Conservation (phyloP, 1,140 invertebrate genomes). For the Euura lappo region DNA sequence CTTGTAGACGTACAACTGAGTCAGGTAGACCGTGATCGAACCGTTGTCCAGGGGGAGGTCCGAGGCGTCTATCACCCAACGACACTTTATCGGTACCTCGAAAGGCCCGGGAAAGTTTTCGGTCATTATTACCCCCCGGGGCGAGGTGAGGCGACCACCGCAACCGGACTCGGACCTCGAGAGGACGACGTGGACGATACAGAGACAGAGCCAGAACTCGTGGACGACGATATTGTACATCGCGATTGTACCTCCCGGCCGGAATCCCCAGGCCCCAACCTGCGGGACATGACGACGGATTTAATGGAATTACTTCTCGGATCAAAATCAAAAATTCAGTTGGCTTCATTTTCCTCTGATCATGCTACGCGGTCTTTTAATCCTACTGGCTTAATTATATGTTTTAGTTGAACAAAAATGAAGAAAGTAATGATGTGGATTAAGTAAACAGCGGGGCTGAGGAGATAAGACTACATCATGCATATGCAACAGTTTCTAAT, state of each 20-base stretch:
- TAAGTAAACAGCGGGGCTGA: too few relatives aligned
- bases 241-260: background rate
- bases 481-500: background rate
- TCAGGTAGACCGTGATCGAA: slow-evolving; percentile 85
- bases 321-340: too few relatives aligned
- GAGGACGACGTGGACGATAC: background rate
- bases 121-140: slow-evolving; percentile 76
- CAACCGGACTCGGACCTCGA: slow-evolving; percentile 52
- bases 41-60: slow-evolving; percentile 58
- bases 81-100: slow-evolving; percentile 79
- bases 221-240: background rate
- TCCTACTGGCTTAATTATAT: too few relatives aligned
- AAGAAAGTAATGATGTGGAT: too few relatives aligned
- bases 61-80: slow-evolving; percentile 85
- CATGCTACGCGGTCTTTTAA: too few relatives aligned
- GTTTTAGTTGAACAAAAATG: too few relatives aligned
- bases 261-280: background rate
- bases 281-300: background rate
- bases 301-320: too few relatives aligned
- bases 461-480: background rate
- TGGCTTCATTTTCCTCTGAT: too few relatives aligned
- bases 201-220: background rate
- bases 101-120: slow-evolving; percentile 84
- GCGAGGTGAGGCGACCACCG: slow-evolving; percentile 67
- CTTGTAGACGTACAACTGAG: slow-evolving; percentile 83